Evolutionary conservation across 2,888 invertebrate genomes (phyloP).

Genomic region (Iphiclides podalirius): DNA sequence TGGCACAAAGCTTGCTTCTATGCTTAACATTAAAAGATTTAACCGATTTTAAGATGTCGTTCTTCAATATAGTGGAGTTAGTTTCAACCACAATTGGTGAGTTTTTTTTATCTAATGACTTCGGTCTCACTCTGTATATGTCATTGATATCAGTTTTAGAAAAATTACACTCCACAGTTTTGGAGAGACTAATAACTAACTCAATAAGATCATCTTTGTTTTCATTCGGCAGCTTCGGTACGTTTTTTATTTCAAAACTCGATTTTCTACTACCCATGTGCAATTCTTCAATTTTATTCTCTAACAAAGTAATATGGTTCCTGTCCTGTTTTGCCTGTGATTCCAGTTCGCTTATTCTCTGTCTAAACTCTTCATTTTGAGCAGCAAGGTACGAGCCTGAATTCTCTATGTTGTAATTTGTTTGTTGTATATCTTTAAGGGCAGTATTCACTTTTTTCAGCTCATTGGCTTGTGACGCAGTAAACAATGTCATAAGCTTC

Average conservation of each 20-base stretch:
- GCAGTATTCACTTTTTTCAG: background rate
- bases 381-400: background rate
- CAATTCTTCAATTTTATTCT: background rate
- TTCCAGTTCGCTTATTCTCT: background rate
- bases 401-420: background rate
- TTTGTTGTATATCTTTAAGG: background rate
- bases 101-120: slow-evolving; percentile 8
- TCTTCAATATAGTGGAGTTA: slow-evolving; percentile 15
- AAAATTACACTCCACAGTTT: slow-evolving; percentile 3
- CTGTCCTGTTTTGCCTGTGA: background rate
- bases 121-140: slow-evolving; percentile 17
- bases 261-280: background rate
- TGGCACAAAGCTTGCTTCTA: slow-evolving; percentile 25
- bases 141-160: slow-evolving; percentile 18
- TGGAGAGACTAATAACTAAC: slow-evolving; percentile 11
- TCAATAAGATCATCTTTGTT: slow-evolving; percentile 18
- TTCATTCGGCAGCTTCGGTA: slow-evolving; percentile 13
- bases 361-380: no score
- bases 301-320: background rate
- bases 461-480: no score
- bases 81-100: slow-evolving; percentile 21
- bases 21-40: slow-evolving; percentile 26
- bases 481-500: background rate
- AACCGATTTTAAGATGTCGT: slow-evolving; percentile 22
- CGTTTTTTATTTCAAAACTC: slow-evolving; percentile 24